Base-by-base conservation (phyloP, 2,888 invertebrate species). In the Epiblema foenella region DNA sequence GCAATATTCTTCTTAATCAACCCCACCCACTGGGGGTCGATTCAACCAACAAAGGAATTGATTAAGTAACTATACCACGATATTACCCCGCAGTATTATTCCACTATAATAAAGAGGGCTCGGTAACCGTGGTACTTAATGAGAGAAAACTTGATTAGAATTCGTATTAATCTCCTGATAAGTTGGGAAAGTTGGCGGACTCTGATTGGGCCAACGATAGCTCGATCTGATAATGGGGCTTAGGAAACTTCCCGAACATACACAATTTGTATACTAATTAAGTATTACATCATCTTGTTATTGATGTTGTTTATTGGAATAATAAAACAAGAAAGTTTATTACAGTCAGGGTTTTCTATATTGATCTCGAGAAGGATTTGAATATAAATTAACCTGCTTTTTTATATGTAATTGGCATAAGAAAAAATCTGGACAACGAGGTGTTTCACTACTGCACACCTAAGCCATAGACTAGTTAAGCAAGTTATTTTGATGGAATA, bases 1-100 rank as follows among this genome's bases (percentile, higher is more conserved):
- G 91, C 89, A 93, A 93, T 93, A 93, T 91, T 91, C 92, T 90
- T 92, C 91, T 89, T 93, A 93, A 93, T 93, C 93, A 93, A 89
- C 91, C 93, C 91, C 91, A 88, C 92, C 93, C 91, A 88, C 85
- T 81, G 87, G 90, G 91, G 92, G 92, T 89, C 90, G 92, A 87
- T 89, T 89, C 90, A 76, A 88, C 90, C 91, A 91, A 92, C 93
- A 93, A 93, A 91, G 89, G 93, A 93, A 93, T 93, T 93, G 93
- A 93, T 93, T 93, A 93, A 92, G 90, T 91, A 93, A 93, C 92
- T 92, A 91, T 89, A 89, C 91, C 87, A 84, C 88, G 88, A 93
- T 93, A 93, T 93, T 93, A 93, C 91, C 89, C 88, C 84, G 86
- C 79, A 75, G 88, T 92, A 93, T 93, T 93, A 93, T 92, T 93